phyloP scores from a whole-genome alignment of 2,888 invertebrate species.

The Linyphia triangularis region DNA sequence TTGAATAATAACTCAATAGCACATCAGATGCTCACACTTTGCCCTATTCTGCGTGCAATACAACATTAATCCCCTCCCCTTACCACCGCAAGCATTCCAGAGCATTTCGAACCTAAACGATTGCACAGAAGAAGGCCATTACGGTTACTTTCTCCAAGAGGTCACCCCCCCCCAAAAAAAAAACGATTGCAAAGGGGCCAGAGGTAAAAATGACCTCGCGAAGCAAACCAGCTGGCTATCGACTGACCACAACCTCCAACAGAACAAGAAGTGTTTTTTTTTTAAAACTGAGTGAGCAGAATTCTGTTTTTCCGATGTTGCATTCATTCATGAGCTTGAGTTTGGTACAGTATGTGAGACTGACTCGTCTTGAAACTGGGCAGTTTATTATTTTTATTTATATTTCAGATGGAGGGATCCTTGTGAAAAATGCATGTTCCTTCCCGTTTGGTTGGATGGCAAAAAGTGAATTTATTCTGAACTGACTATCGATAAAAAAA shows the following conservation, averaged over 20 bases:
- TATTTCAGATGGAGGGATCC: not conserved
- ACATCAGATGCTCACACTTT: no score
- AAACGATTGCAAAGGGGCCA: not conserved
- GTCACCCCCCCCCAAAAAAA: not conserved
- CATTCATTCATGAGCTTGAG: slow-evolving; percentile 52
- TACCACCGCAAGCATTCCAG: not conserved
- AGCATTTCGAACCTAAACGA: not conserved
- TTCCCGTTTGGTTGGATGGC: not conserved
- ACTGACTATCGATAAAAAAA: slow-evolving; percentile 25
- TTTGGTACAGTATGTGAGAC: not conserved
- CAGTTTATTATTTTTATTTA: not conserved
- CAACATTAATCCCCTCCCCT: not conserved
- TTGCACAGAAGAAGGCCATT: not conserved
- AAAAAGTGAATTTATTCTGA: slow-evolving; percentile 43
- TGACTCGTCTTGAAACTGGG: not conserved
- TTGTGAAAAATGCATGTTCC: slow-evolving; percentile 61
- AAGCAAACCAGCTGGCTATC: slow-evolving; percentile 36
- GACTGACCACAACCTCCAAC: slow-evolving; percentile 7
- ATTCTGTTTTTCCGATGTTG: slow-evolving; percentile 22
- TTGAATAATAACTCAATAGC: no score
- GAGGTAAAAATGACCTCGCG: slow-evolving; percentile 14
- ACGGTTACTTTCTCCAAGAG: not conserved
- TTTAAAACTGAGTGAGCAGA: not conserved
- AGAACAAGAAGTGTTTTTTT: not conserved
- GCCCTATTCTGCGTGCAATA: not conserved